phyloP scores from a whole-genome alignment of 2,888 invertebrate genomes.

The Drosophila multiciliata region DNA sequence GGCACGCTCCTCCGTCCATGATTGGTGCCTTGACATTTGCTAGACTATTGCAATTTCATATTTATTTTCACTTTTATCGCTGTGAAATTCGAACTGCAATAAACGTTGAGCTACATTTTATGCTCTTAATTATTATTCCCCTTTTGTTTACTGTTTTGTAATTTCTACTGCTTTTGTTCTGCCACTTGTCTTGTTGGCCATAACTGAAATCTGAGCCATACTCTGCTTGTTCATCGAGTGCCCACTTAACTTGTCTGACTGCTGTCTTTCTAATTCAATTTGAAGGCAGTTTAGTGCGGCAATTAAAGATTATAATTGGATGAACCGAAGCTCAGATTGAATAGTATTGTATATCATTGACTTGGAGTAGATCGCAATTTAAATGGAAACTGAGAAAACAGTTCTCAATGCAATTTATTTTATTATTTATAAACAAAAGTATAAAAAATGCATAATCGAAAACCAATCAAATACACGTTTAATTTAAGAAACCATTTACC shows the following conservation, averaged over 20 bases:
- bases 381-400: not conserved
- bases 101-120: slow-evolving; percentile 50
- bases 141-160: slow-evolving; percentile 32
- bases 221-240: slow-evolving; percentile 25
- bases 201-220: slow-evolving; percentile 69
- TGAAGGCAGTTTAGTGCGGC: slow-evolving; percentile 8
- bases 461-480: not conserved
- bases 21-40: slow-evolving; percentile 21
- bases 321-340: not conserved
- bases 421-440: too few species aligned
- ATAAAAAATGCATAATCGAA: not conserved
- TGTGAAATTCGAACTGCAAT: slow-evolving; percentile 67
- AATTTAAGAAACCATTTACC: not conserved
- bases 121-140: slow-evolving; percentile 64
- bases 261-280: slow-evolving; percentile 17
- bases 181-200: slow-evolving; percentile 8
- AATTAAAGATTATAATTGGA: slow-evolving; percentile 5
- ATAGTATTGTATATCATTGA: slow-evolving; percentile 1
- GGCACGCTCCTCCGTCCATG: slow-evolving; percentile 22
- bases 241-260: slow-evolving; percentile 56
- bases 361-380: not conserved
- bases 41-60: slow-evolving; percentile 2
- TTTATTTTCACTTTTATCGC: slow-evolving; percentile 48
- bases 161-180: slow-evolving; percentile 7
- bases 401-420: too few species aligned